Base-by-base conservation (phyloP, 2,797 vertebrate species). In the Chelidonichthys spinosus region DNA sequence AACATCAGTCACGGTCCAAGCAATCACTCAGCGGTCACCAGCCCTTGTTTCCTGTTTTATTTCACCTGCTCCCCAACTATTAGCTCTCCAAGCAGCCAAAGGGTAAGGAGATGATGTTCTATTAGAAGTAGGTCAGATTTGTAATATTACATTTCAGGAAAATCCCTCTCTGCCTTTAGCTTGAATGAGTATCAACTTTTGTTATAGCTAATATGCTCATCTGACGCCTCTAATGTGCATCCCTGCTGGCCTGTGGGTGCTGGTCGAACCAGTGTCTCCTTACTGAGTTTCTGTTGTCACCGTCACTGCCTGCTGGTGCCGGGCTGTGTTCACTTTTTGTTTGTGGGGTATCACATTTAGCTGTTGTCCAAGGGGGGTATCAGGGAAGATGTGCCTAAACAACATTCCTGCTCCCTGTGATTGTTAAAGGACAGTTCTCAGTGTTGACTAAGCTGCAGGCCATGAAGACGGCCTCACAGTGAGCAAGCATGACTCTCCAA, bases 241-340 rank as follows among this genome's bases (percentile, higher is more conserved):
- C 42, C 17, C 75, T 75, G 72, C 65, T 64, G 75, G 81, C 84
- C 86, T 75, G 72, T 88, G 83, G 85, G 37, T 74, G 69, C 67
- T 56, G 3, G 37, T 25, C 7, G 49, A 73, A 69, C 69, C 75
- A 74, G 86, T 85, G 72, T 86, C 82, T 43, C 74, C 82, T 91
- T 90, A 88, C 89, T 43, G 17, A 83, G 82, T 89, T 89, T 90
- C 85, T 86, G 66, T 81, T 63, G 73, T 87, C 74, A 9, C 47
- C 2, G 5, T 25, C 56, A 3, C 3, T 49, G 36, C 58, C 65
- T 55, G 47, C 68, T 69, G 76, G 53, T 88, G 79, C 69, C n/a
- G 18, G 25, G 42, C 66, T 47, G 33, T 9, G 6, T 78, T 79
- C 46, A 32, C 8, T 64, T 77, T 83, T 78, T 85, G 77, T 89